Conservation (phyloP, 2,797 vertebrate genomes). For the Syngnathus acus region DNA sequence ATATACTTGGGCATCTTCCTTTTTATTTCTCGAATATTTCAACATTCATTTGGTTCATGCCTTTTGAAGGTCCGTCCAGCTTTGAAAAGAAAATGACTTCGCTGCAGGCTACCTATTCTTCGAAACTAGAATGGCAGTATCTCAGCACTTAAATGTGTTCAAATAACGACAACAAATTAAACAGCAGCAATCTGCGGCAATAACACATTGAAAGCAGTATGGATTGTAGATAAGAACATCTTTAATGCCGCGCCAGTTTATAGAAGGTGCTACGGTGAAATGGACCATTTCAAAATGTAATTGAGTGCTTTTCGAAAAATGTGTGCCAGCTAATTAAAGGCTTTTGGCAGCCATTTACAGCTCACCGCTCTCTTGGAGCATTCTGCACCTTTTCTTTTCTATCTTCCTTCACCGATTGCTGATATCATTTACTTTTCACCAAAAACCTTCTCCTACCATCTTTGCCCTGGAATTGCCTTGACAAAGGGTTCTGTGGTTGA, state of each 20-base stretch:
- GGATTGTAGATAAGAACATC: background rate
- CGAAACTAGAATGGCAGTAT: conserved; percentile 32
- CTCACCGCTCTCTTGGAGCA: background rate
- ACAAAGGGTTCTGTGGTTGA: conserved; percentile 42
- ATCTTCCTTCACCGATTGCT: conserved; percentile 17
- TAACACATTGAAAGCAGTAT: background rate
- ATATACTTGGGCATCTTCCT: background rate
- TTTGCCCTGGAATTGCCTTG: conserved; percentile 28
- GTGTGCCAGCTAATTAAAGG: background rate
- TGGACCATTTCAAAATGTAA: background rate
- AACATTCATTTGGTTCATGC: background rate
- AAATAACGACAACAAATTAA: background rate
- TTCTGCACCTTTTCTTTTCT: background rate
- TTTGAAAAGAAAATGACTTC: conserved; percentile 39
- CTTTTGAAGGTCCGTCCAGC: conserved; percentile 9
- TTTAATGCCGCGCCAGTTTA: background rate
- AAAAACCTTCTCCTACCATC: conserved; percentile 44
- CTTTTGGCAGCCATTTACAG: background rate
- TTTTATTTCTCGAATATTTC: background rate
- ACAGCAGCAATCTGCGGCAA: background rate
- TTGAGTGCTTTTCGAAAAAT: background rate
- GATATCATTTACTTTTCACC: conserved; percentile 34
- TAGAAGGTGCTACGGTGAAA: background rate
- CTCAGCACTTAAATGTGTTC: background rate
- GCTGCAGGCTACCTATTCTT: conserved; percentile 45